phyloP scores from a whole-genome alignment of 2,113 vertebrate species.

The Oriolus oriolus region DNA sequence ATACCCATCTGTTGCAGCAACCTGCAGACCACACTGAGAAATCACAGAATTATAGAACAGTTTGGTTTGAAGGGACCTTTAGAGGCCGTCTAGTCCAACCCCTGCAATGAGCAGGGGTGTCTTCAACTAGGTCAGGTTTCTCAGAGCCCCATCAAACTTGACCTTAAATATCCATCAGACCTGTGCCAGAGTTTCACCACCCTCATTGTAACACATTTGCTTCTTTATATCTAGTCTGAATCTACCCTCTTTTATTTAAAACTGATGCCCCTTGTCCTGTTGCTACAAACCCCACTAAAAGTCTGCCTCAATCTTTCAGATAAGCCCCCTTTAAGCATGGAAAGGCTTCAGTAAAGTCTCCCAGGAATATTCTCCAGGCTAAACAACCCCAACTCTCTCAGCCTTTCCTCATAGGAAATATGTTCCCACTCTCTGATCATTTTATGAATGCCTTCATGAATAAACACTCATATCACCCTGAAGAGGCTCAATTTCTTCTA shows the following conservation, averaged over 20 bases:
- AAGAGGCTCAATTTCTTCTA: not conserved
- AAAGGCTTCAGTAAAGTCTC: not conserved
- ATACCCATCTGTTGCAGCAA: not conserved
- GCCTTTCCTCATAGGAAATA: not conserved
- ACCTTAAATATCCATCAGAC: not conserved
- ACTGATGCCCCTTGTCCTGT: not conserved
- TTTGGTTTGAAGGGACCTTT: not conserved
- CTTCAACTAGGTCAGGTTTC: not conserved
- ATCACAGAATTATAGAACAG: not conserved
- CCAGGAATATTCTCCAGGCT: not conserved
- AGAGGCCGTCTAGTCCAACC: not conserved
- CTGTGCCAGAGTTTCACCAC: accelerated
- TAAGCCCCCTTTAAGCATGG: not conserved
- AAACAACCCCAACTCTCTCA: not conserved
- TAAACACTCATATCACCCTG: not conserved
- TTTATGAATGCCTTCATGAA: not conserved
- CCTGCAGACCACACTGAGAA: not conserved
- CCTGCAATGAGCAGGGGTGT: not conserved
- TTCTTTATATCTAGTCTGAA: not conserved
- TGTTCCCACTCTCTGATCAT: not conserved
- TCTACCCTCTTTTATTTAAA: not conserved
- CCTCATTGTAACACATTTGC: not conserved
- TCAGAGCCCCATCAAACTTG: not conserved
- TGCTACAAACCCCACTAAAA: not conserved
- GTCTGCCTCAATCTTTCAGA: not conserved